Percentiles rank a stretch among this genome's conserved stretches.
Evolutionary conservation across 35 echinoderm and acorn worm species (phyloP).

Genomic region (Diadema setosum): DNA sequence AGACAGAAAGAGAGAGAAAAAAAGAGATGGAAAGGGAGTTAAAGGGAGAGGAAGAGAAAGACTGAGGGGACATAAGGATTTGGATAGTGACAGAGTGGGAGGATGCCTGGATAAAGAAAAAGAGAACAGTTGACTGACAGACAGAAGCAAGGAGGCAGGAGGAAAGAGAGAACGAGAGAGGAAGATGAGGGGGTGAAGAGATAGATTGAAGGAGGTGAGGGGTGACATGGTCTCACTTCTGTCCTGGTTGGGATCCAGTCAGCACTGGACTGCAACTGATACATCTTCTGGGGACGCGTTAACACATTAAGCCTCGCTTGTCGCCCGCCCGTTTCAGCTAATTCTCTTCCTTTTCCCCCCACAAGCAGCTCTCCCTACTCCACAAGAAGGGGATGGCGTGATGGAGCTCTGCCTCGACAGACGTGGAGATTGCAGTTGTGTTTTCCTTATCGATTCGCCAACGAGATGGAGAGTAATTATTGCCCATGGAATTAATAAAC

Average conservation of each 20-base stretch:
- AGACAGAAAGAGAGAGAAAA: too few relatives aligned
- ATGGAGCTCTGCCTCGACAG: not conserved
- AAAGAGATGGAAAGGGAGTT: too few relatives aligned
- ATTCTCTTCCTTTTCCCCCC: not conserved
- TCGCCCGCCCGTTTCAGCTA: not conserved
- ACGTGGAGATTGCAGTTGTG: not conserved
- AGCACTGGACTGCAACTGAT: not conserved
- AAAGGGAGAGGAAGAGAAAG: too few relatives aligned
- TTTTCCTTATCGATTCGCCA: constrained; percentile 2
- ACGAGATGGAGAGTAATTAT: constrained; percentile 20
- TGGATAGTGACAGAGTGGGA: too few relatives aligned
- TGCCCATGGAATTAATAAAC: constrained; percentile 25
- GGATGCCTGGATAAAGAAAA: too few relatives aligned
- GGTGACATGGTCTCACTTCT: not conserved
- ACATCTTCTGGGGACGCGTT: not conserved
- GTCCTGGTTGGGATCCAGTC: not conserved
- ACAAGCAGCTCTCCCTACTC: too few relatives aligned
- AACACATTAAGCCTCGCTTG: not conserved
- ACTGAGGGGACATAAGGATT: too few relatives aligned
- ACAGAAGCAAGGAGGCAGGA: too few relatives aligned
- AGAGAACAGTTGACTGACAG: too few relatives aligned
- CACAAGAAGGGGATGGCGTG: too few relatives aligned
- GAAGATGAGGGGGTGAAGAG: not conserved
- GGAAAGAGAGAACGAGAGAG: too few relatives aligned
- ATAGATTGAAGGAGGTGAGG: not conserved